These are phyloP conservation scores for Strigamia maritima DNA, from an alignment of 2,888 invertebrate species.

Conservation along the genomic window DNA sequence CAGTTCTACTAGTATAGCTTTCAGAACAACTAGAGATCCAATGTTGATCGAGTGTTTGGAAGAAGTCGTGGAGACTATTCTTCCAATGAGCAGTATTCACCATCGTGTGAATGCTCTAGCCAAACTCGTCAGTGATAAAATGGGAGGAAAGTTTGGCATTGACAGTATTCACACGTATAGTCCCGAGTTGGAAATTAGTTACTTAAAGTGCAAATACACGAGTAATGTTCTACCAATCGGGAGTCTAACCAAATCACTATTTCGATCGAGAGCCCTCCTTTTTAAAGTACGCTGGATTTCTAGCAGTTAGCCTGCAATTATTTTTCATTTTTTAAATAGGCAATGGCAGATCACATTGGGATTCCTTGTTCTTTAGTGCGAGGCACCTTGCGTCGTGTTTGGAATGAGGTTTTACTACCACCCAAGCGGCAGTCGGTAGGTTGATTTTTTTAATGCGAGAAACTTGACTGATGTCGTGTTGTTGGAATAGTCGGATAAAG, in stretches of 20 bases:
- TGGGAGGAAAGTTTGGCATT: constrained; percentile 28
- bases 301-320: not conserved
- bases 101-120: not conserved
- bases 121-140: constrained; percentile 33
- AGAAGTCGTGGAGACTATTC: not conserved
- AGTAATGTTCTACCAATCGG: constrained; percentile 38
- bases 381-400: not conserved
- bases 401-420: constrained; percentile 25
- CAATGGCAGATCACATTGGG: constrained; percentile 36
- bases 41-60: not conserved
- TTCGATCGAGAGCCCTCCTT: constrained; percentile 22
- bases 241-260: constrained; percentile 15
- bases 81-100: not conserved
- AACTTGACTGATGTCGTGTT: not conserved
- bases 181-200: constrained; percentile 34
- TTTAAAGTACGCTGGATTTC: constrained; percentile 36
- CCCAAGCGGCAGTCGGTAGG: not conserved
- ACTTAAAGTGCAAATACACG: constrained; percentile 34
- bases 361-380: constrained; percentile 30
- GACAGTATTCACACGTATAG: constrained; percentile 1
- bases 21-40: constrained; percentile 16
- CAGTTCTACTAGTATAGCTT: not conserved
- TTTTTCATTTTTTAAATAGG: not conserved
- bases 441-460: not conserved
- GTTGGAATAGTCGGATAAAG: not conserved